Base-by-base conservation (phyloP, 1,140 invertebrate genomes). In the Cotesia glomerata region DNA sequence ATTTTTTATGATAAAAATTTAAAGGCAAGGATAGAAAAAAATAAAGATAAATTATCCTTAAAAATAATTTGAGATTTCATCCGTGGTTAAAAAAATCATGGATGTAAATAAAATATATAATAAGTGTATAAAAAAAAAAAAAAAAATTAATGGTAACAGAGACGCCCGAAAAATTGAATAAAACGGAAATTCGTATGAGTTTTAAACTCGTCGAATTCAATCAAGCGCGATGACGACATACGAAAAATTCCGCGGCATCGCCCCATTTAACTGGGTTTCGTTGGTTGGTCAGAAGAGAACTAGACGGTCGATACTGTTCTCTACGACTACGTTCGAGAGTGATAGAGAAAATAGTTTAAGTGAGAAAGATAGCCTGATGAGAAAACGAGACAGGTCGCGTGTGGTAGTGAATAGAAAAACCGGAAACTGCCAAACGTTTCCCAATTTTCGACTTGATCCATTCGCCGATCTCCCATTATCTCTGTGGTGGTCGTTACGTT, bases 361-460 rank as follows among this genome's bases (percentile, higher is more conserved):
- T 54, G 26, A 67, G 14, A 54, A 9, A 67, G 65, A 62, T 34
- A 35, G 59, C 5, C 8, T 36, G 34, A 64, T 14, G 62, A 64
- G 62, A 45, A 64, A 64, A 49, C 62, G 62, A 64, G 59, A 35
- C 62, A 67, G 65, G 65, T 67, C 65, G 11, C 49, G 65, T 62
- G 59, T 67, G 65, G 7, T 13, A 67, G 65, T 13, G 65, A 64
- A 18, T 64, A 16, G 62, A 67, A 67, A 67, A 52, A 52, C 65
- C 65, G 65, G 65, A 67, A 67, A 67, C 65, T 67, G 65, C 65
- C 65, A 67, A 67, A 67, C 65, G 39, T 67, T 67, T 67, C 16
- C 49, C 65, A 67, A 67, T 67, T 67, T 67, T 67, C 65, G 5
- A 32, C 65, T 67, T 18, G 49, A 51, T 32, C 49, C 65, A 67